Percentiles rank a stretch among this genome's conserved stretches.
Evolutionary conservation across 2,888 invertebrate species (phyloP).

Genomic region (Andrena fulva): DNA sequence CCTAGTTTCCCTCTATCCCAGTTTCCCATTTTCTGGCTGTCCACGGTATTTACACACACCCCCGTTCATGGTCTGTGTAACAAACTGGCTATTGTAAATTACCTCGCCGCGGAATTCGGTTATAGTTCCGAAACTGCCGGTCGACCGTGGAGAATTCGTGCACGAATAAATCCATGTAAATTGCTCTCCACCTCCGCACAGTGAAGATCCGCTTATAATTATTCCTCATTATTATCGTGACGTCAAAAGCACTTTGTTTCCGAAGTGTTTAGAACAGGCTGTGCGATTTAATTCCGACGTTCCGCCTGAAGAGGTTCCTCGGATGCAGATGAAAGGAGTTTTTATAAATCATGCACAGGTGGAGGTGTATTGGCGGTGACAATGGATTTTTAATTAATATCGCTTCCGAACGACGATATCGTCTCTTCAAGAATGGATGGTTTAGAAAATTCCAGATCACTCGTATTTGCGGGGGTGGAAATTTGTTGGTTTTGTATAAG

Average conservation of each 20-base stretch:
- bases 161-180: conserved; percentile 49
- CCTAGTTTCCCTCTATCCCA: not conserved
- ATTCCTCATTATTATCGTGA: conserved; percentile 58
- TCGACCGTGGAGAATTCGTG: conserved; percentile 32
- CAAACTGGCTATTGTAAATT: conserved; percentile 6
- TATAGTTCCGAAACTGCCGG: conserved; percentile 21
- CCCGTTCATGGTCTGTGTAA: not conserved
- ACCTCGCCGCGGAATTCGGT: conserved; percentile 1
- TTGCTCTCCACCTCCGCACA: conserved; percentile 8
- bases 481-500: not conserved
- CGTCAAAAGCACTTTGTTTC: conserved; percentile 40
- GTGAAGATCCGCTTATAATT: conserved; percentile 53
- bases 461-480: not conserved
- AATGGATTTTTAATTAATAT: conserved; percentile 36
- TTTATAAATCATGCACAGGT: conserved; percentile 1
- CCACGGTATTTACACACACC: not conserved
- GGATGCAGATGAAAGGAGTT: conserved; percentile 45
- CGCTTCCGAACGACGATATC: conserved; percentile 1
- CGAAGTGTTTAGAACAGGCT: conserved; percentile 50
- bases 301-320: conserved; percentile 16
- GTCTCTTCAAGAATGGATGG: not conserved
- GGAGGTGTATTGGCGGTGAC: not conserved
- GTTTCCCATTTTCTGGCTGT: not conserved
- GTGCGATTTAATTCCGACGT: conserved; percentile 50
- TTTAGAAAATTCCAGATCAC: not conserved